Conservation (phyloP, 2,113 vertebrate species). For the Dromiciops gliroides region DNA sequence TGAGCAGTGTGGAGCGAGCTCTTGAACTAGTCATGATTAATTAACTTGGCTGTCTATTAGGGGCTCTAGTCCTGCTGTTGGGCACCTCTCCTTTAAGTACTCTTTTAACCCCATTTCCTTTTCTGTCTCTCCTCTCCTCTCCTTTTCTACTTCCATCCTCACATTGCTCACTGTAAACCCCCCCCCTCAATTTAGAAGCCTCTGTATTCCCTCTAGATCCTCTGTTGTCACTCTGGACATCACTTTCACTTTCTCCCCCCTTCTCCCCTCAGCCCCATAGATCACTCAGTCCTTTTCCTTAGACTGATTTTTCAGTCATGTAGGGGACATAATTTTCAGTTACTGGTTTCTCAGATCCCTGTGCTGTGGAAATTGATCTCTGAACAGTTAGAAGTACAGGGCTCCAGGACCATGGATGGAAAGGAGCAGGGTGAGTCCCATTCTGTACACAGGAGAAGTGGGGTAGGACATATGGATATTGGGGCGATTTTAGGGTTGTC, state of each 20-base stretch:
- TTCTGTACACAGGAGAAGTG: background rate
- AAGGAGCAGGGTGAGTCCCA: background rate
- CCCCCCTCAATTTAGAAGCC: background rate
- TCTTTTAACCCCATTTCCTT: background rate
- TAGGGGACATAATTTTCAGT: background rate
- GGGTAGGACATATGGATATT: background rate
- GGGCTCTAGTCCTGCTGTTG: background rate
- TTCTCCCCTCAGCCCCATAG: background rate
- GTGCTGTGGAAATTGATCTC: background rate
- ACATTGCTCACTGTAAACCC: no score
- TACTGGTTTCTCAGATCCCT: background rate
- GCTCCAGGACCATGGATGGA: background rate
- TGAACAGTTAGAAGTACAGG: background rate
- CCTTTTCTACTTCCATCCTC: background rate
- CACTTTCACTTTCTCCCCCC: background rate
- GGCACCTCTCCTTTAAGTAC: background rate
- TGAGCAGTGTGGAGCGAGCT: background rate
- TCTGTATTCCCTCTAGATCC: background rate
- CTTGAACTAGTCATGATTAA: background rate
- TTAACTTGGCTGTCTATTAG: background rate
- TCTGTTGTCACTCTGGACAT: background rate
- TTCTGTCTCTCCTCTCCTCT: background rate
- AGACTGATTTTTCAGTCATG: background rate
- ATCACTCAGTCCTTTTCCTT: background rate
- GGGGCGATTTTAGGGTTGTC: background rate